Conservation (phyloP, 2,113 vertebrate genomes). For the Rhinoderma darwinii region DNA sequence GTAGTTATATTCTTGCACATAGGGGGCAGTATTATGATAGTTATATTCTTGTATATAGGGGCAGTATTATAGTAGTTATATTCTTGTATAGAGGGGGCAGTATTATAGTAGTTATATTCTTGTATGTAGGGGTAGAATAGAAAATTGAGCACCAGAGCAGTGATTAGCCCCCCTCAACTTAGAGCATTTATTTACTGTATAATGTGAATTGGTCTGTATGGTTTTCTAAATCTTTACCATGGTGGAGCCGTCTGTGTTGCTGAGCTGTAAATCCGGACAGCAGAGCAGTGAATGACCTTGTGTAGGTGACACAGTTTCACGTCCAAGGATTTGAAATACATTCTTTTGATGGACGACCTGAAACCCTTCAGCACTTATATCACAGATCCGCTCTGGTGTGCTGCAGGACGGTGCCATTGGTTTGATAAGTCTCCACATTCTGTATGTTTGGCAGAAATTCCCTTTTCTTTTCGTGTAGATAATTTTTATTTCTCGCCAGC, state of each 20-base stretch:
- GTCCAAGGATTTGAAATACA: neutral
- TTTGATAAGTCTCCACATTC: slow-evolving; percentile 45
- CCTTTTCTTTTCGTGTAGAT: slow-evolving; percentile 24
- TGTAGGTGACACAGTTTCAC: neutral
- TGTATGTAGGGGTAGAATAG: no score
- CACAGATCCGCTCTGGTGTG: neutral
- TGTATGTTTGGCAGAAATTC: slow-evolving; percentile 46
- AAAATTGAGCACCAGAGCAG: no score
- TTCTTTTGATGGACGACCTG: slow-evolving; percentile 21
- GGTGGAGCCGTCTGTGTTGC: neutral
- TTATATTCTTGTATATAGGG: no score
- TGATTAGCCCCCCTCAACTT: no score
- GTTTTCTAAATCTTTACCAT: neutral
- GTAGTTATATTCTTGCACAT: no score
- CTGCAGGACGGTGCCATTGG: slow-evolving; percentile 3
- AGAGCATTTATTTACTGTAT: no score
- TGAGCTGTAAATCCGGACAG: neutral
- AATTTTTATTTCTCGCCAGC: slow-evolving; percentile 55
- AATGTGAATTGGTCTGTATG: no score
- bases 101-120: no score
- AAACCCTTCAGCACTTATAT: slow-evolving; percentile 14
- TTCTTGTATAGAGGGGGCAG: no score
- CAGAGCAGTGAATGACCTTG: slow-evolving; percentile 1
- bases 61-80: no score
- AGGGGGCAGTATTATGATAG: no score